phyloP scores from a whole-genome alignment of 2,797 vertebrate species.

The Delichon dasypus region DNA sequence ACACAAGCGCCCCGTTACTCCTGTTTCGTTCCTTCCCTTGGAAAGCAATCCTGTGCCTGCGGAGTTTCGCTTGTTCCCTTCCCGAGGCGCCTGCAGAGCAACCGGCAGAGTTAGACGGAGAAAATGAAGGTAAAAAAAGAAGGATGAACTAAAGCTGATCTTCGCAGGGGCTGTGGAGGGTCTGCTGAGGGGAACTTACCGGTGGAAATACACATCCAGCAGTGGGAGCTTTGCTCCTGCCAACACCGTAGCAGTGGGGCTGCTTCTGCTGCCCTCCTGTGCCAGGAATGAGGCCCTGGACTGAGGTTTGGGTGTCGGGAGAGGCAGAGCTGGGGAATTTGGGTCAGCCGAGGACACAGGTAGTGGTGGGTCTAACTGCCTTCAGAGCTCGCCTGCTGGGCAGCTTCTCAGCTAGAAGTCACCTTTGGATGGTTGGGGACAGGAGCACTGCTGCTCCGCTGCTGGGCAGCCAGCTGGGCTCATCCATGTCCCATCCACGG shows the following conservation, averaged over 20 bases:
- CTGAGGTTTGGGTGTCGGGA: background rate
- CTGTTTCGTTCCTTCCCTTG: background rate
- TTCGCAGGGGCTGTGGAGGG: fast-evolving
- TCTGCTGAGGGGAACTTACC: background rate
- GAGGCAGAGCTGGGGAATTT: background rate
- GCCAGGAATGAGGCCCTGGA: background rate
- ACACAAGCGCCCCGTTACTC: background rate
- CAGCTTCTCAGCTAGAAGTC: background rate
- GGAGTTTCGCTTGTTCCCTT: background rate
- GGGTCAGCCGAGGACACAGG: background rate
- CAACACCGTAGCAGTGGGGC: background rate
- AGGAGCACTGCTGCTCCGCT: background rate
- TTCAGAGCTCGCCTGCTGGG: background rate
- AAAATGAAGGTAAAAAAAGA: constrained; percentile 33
- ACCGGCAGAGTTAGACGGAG: background rate
- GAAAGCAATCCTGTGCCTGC: background rate
- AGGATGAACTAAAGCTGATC: background rate
- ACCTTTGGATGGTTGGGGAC: background rate
- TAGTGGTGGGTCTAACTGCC: background rate
- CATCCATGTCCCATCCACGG: fast-evolving
- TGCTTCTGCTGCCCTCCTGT: background rate
- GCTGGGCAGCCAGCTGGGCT: background rate
- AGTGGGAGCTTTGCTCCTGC: background rate
- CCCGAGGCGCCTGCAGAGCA: background rate
- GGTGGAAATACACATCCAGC: background rate